Conservation (phyloP, 2,797 vertebrate genomes). For the Notamacropus eugenii region DNA sequence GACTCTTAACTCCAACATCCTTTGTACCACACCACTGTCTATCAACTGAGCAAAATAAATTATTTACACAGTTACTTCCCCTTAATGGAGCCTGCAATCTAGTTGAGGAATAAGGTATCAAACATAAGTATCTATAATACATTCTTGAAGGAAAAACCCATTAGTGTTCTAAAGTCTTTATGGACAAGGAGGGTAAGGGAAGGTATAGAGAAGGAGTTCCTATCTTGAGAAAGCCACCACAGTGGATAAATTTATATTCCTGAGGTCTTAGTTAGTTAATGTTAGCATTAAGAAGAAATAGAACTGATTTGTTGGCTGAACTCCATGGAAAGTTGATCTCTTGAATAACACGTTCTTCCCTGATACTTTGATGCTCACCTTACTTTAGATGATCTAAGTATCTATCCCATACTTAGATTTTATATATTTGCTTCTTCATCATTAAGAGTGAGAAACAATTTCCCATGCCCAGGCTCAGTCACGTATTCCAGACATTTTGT, state of each 20-base stretch:
- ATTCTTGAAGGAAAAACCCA: background rate
- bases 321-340: background rate
- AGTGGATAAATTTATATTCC: background rate
- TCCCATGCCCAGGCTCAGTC: background rate
- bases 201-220: background rate
- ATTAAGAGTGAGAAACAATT: background rate
- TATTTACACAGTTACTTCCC: background rate
- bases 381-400: background rate
- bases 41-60: background rate
- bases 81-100: background rate
- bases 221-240: background rate
- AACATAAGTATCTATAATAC: background rate
- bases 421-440: conserved; percentile 8
- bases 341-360: background rate
- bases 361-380: conserved; percentile 18
- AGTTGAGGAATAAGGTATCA: background rate
- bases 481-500: background rate
- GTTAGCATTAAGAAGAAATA: background rate
- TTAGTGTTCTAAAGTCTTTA: background rate
- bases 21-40: background rate
- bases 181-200: background rate
- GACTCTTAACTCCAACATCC: background rate
- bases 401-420: background rate
- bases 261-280: background rate
- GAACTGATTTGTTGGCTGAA: background rate